Conservation (phyloP, 1,140 invertebrate species). For the Bombus superbus region DNA sequence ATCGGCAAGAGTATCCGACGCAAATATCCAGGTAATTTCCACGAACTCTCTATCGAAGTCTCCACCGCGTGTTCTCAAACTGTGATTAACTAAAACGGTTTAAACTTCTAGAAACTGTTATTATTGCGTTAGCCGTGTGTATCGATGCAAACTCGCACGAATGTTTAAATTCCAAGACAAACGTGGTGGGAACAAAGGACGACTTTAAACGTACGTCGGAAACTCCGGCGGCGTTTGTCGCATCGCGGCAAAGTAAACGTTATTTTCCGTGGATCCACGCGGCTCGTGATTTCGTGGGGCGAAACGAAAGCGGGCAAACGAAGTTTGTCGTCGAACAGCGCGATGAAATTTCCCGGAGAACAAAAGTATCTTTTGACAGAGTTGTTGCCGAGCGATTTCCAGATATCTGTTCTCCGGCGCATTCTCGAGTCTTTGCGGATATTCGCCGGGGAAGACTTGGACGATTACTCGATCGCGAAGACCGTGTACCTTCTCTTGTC, state of each 20-base stretch:
- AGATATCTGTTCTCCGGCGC: slow-evolving; percentile 7
- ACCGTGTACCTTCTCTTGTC: background rate
- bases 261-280: too few species aligned
- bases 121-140: background rate
- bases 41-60: too few species aligned
- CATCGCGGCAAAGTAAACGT: too few species aligned
- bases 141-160: background rate
- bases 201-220: background rate
- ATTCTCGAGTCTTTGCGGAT: slow-evolving; percentile 28
- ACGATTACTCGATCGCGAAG: background rate
- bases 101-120: background rate
- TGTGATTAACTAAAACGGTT: too few species aligned
- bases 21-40: too few species aligned
- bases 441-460: background rate
- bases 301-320: too few species aligned
- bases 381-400: background rate
- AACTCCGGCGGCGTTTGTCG: background rate
- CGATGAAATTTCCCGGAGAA: slow-evolving; percentile 18
- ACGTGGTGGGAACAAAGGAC: background rate
- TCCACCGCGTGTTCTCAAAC: too few species aligned
- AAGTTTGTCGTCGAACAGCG: too few species aligned
- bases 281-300: background rate
- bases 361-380: slow-evolving; percentile 14
- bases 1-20: too few species aligned
- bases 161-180: background rate